phyloP scores from a whole-genome alignment of 1,140 invertebrate genomes.

The Ridgeia piscesae region DNA sequence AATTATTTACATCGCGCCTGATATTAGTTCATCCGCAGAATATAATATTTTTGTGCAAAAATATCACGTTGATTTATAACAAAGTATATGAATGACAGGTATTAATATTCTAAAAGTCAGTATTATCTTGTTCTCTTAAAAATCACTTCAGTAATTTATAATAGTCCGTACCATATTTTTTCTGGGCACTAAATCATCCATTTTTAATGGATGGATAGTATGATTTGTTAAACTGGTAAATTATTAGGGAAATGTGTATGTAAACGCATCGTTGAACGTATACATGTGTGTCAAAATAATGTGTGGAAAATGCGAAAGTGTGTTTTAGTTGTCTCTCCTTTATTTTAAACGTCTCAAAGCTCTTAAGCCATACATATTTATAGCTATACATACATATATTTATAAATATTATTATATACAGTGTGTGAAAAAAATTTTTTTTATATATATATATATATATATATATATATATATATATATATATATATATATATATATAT shows the following conservation, averaged over 20 bases:
- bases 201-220: not conserved
- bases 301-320: not conserved
- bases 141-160: not conserved
- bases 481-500: no score
- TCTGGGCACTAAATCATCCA: not conserved
- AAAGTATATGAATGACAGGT: not conserved
- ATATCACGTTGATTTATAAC: not conserved
- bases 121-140: not conserved
- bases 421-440: no score
- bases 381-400: no score
- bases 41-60: not conserved
- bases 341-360: no score
- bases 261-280: no score
- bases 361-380: no score
- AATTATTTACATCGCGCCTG: not conserved
- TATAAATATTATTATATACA: no score
- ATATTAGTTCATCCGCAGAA: not conserved
- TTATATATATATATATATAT: no score
- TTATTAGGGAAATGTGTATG: no score
- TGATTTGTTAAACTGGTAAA: no score
- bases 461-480: no score
- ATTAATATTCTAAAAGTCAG: not conserved
- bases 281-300: not conserved
- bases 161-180: not conserved
- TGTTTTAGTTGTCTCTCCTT: no score